Evolutionary conservation across 2,113 vertebrate genomes (phyloP).

Genomic region (Spizaetus ornatus): DNA sequence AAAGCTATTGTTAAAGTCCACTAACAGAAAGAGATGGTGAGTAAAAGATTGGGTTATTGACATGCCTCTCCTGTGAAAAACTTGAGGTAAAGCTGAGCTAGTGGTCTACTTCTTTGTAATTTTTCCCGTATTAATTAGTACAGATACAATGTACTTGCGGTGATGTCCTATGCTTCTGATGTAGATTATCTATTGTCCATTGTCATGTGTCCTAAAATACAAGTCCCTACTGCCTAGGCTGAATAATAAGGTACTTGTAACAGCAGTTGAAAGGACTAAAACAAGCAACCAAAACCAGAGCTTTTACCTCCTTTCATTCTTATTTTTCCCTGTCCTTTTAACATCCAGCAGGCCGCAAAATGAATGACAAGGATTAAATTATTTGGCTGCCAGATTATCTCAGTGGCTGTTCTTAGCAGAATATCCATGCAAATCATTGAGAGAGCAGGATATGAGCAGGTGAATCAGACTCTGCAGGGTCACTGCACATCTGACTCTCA

Average conservation of each 20-base stretch:
- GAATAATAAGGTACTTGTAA: not conserved
- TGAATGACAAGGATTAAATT: not conserved
- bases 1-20: not conserved
- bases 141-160: not conserved
- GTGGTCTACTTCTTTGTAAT: not conserved
- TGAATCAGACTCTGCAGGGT: constrained; percentile 2
- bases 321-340: not conserved
- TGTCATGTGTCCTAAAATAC: not conserved
- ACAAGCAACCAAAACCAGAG: not conserved
- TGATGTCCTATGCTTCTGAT: not conserved
- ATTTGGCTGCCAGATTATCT: not conserved
- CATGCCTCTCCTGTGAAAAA: not conserved
- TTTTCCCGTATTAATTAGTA: not conserved
- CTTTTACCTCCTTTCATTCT: not conserved
- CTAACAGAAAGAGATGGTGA: not conserved
- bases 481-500: not conserved
- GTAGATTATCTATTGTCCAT: not conserved
- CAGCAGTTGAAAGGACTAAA: not conserved
- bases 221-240: not conserved
- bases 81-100: not conserved
- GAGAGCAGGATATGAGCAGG: not conserved
- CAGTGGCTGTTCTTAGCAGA: not conserved
- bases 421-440: not conserved
- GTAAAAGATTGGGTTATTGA: not conserved
- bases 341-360: not conserved